phyloP scores from a whole-genome alignment of 1,140 invertebrate genomes.

The Eufriesea mexicana region DNA sequence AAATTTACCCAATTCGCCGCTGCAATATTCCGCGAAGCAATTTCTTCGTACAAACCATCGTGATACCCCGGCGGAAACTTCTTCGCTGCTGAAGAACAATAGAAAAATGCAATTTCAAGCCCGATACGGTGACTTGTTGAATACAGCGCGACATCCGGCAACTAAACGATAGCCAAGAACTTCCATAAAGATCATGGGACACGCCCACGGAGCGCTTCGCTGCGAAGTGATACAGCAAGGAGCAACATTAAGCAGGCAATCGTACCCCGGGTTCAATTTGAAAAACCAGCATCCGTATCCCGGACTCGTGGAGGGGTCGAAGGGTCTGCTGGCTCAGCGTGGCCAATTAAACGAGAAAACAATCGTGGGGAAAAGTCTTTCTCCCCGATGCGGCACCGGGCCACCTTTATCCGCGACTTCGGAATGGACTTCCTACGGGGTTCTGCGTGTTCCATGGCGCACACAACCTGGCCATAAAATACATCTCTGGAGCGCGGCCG shows the following conservation, averaged over 20 bases:
- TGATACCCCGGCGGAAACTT: too few species aligned
- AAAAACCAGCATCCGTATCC: neutral
- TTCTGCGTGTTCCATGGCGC: conserved; percentile 26
- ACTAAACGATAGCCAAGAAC: too few species aligned
- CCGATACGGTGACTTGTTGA: neutral
- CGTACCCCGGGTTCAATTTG: conserved; percentile 5
- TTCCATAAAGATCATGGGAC: neutral
- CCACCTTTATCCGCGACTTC: conserved; percentile 48
- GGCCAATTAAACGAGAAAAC: conserved; percentile 52
- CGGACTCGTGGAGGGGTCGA: neutral
- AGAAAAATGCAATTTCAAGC: neutral
- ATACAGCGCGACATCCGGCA: neutral
- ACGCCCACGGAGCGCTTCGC: too few species aligned
- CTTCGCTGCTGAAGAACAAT: neutral
- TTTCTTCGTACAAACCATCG: too few species aligned
- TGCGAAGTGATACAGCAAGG: neutral
- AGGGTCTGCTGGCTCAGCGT: neutral
- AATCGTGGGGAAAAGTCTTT: conserved; percentile 24
- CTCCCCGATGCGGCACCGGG: neutral
- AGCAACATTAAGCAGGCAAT: neutral
- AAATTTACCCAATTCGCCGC: too few species aligned
- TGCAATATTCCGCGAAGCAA: too few species aligned
- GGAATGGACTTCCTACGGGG: conserved; percentile 55
- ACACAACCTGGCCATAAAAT: conserved; percentile 69
- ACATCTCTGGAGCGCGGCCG: conserved; percentile 64